A percentile compares a stretch with the other conserved stretches of the same genome.
Conservation (phyloP, 2,113 vertebrate species). For the Platanista minor region DNA sequence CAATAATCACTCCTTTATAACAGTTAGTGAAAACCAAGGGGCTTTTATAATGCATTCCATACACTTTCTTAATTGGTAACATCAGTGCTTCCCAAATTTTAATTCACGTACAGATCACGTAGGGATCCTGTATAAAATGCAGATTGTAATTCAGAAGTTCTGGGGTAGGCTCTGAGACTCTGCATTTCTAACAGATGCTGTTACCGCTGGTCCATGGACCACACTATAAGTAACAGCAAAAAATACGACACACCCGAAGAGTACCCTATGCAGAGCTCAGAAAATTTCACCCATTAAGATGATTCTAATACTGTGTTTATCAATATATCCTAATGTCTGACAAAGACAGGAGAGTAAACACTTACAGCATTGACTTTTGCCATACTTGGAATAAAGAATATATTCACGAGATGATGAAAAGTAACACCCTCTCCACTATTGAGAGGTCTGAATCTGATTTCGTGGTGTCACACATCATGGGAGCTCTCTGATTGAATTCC, state of each 20-base stretch:
- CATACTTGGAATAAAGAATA: not conserved
- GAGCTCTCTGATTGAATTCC: not conserved
- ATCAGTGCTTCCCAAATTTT: not conserved
- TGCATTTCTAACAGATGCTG: not conserved
- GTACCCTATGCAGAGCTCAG: not conserved
- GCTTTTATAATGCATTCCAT: not conserved
- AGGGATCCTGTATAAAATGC: not conserved
- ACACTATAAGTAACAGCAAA: not conserved
- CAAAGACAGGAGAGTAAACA: not conserved
- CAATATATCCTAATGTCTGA: not conserved
- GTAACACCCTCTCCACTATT: not conserved
- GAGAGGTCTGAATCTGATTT: not conserved
- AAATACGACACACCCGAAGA: not conserved
- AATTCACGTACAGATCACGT: not conserved
- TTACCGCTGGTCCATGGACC: not conserved
- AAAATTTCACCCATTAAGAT: not conserved
- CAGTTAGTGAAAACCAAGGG: not conserved
- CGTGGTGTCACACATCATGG: not conserved
- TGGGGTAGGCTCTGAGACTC: not conserved
- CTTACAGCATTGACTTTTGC: not conserved
- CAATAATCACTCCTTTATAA: not conserved
- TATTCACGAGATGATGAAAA: not conserved
- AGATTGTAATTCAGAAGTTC: not conserved
- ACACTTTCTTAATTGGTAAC: not conserved
- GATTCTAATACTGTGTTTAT: not conserved